Evolutionary conservation across 2,797 vertebrate genomes (phyloP).

Genomic region (Gymnoscopelus microlampas): DNA sequence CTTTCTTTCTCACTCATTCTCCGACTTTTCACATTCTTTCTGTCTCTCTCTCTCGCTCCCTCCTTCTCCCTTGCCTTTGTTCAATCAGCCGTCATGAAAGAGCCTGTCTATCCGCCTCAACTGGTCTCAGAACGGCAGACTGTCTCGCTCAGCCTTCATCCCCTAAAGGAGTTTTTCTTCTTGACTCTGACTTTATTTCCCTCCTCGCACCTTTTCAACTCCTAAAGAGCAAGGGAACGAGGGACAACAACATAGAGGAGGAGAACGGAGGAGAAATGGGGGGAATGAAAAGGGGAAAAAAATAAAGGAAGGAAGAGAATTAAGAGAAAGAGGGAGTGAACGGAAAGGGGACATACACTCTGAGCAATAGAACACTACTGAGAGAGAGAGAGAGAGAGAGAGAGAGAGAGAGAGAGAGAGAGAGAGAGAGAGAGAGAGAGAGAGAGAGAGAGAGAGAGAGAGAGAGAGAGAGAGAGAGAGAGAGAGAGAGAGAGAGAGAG

Average conservation of each 20-base stretch:
- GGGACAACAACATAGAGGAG: slow-evolving; percentile 16
- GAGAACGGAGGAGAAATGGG: slow-evolving; percentile 49
- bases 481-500: too few relatives aligned
- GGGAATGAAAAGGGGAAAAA: slow-evolving; percentile 35
- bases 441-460: slow-evolving; percentile 37
- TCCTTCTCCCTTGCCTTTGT: slow-evolving; percentile 76
- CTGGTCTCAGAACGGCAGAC: slow-evolving; percentile 84
- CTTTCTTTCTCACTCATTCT: slow-evolving; percentile 37
- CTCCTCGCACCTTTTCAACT: slow-evolving; percentile 82
- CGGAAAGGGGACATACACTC: not conserved
- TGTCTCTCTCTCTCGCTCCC: slow-evolving; percentile 48
- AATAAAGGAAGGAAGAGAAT: slow-evolving; percentile 35
- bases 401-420: slow-evolving; percentile 23
- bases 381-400: too few relatives aligned
- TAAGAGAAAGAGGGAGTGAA: not conserved
- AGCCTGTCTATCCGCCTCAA: slow-evolving; percentile 81
- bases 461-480: slow-evolving; percentile 34
- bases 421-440: slow-evolving; percentile 40
- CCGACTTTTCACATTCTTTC: slow-evolving; percentile 55
- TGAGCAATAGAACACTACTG: not conserved
- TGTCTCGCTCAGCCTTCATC: slow-evolving; percentile 81
- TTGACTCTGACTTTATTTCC: slow-evolving; percentile 80
- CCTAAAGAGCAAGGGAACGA: slow-evolving; percentile 65
- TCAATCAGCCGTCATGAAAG: slow-evolving; percentile 87
- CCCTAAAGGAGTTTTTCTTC: slow-evolving; percentile 78